These are phyloP conservation scores for Rhynchomys soricoides DNA, from an alignment of 2,113 vertebrate species.

Conservation along the genomic window DNA sequence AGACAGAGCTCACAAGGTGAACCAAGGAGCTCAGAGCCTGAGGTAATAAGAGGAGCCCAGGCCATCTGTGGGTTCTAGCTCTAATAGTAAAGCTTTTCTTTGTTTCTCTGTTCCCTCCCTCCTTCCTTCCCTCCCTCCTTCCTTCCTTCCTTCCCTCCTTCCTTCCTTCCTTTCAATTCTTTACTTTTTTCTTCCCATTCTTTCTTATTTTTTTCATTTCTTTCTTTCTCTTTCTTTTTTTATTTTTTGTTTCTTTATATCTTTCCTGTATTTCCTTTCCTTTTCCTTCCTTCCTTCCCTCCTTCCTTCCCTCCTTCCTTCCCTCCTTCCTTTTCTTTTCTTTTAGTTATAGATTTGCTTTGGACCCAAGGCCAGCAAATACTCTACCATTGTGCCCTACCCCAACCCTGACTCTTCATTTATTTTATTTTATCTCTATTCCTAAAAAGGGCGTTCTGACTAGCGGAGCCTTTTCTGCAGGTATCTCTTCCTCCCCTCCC, in stretches of 20 bases:
- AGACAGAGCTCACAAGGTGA: not conserved
- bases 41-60: not conserved
- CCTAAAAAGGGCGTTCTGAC: not conserved
- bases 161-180: too few relatives aligned
- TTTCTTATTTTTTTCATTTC: not conserved
- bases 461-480: not conserved
- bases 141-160: too few relatives aligned
- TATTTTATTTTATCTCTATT: not conserved
- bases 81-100: not conserved
- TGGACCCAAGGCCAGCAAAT: not conserved
- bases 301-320: not conserved
- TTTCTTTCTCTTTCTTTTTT: fast-evolving
- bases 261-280: not conserved
- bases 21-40: too few relatives aligned
- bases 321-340: not conserved
- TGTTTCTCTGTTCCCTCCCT: not conserved
- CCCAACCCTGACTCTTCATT: not conserved
- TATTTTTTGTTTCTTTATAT: fast-evolving
- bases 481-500: conserved; percentile 24
- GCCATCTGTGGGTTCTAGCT: not conserved
- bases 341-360: not conserved
- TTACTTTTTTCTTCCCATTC: fast-evolving
- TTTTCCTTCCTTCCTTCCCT: not conserved
- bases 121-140: not conserved
- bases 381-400: not conserved